A percentile compares a stretch with the other conserved stretches of the same genome.
phyloP scores from a whole-genome alignment of 2,797 vertebrate species.

The Eupleurogrammus muticus region DNA sequence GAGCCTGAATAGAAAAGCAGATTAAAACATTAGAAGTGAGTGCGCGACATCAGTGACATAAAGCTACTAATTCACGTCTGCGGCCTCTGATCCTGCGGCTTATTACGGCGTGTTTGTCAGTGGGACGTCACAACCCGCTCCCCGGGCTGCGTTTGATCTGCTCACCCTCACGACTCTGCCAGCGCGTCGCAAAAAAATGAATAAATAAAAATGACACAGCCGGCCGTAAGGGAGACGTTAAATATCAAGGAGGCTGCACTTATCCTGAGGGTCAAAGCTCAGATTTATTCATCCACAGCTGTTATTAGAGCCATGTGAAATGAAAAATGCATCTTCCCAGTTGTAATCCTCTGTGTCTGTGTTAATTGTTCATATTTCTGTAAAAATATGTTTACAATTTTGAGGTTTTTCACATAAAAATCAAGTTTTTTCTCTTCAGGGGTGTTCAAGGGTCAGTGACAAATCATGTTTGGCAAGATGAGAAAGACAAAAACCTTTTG shows the following conservation, averaged over 20 bases:
- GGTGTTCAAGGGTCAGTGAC: too few species aligned
- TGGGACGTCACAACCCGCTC: conserved; percentile 54
- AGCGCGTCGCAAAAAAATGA: conserved; percentile 22
- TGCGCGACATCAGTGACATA: conserved; percentile 44
- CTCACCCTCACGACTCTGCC: conserved; percentile 60
- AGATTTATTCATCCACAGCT: conserved; percentile 29
- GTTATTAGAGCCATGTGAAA: conserved; percentile 33
- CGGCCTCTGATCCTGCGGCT: conserved; percentile 62
- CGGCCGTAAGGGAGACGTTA: conserved; percentile 30
- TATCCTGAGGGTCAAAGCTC: conserved; percentile 27
- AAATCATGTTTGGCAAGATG: too few species aligned
- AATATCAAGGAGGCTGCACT: conserved; percentile 37
- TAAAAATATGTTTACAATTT: too few species aligned
- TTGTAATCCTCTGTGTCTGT: too few species aligned
- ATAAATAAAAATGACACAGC: conserved; percentile 26
- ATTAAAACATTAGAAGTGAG: conserved; percentile 51
- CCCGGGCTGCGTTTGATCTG: conserved; percentile 68
- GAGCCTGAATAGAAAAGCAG: conserved; percentile 37
- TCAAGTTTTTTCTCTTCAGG: too few species aligned
- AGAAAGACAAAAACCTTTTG: too few species aligned
- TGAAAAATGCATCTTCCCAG: too few species aligned
- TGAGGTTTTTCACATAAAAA: too few species aligned
- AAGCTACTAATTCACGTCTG: conserved; percentile 61
- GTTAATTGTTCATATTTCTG: too few species aligned
- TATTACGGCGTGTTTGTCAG: conserved; percentile 67